Conservation (phyloP, 2,888 invertebrate species). For the Rambutsinella grinnellia region DNA sequence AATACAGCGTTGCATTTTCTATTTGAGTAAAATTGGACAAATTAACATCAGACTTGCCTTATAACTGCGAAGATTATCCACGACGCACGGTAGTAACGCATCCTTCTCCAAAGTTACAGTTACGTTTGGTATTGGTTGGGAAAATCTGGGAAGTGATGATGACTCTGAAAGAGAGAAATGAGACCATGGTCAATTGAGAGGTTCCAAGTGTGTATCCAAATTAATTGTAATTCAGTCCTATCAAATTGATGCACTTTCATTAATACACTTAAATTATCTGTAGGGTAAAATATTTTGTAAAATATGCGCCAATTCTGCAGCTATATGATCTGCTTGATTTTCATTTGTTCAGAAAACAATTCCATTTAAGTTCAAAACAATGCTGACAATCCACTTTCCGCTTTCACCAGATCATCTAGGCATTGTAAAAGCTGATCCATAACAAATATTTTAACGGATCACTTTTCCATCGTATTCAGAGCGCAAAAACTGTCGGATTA, state of each 20-base stretch:
- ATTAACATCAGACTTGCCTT: slow-evolving; percentile 76
- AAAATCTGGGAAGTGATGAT: slow-evolving; percentile 84
- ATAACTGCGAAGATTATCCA: slow-evolving; percentile 87
- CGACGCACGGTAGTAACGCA: slow-evolving; percentile 88
- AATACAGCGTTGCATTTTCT: no score
- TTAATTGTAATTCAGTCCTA: no score
- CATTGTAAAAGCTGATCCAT: neutral
- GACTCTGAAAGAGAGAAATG: slow-evolving; percentile 77
- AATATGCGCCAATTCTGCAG: no score
- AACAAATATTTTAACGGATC: slow-evolving; percentile 23
- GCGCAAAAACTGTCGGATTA: slow-evolving; percentile 9
- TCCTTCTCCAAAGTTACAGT: slow-evolving; percentile 90
- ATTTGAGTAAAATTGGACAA: no score
- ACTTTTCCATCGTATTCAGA: slow-evolving; percentile 7
- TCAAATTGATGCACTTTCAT: no score
- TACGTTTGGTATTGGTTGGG: slow-evolving; percentile 90
- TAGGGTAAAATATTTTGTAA: no score
- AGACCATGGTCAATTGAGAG: no score
- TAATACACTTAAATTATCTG: no score
- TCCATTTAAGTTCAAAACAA: slow-evolving; percentile 14
- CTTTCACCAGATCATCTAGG: neutral
- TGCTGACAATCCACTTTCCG: slow-evolving; percentile 16
- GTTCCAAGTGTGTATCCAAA: no score
- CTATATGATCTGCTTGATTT: no score
- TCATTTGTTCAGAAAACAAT: no score